phyloP scores from a whole-genome alignment of 1,140 invertebrate genomes.

The Macrotrachela quadricornifera region DNA sequence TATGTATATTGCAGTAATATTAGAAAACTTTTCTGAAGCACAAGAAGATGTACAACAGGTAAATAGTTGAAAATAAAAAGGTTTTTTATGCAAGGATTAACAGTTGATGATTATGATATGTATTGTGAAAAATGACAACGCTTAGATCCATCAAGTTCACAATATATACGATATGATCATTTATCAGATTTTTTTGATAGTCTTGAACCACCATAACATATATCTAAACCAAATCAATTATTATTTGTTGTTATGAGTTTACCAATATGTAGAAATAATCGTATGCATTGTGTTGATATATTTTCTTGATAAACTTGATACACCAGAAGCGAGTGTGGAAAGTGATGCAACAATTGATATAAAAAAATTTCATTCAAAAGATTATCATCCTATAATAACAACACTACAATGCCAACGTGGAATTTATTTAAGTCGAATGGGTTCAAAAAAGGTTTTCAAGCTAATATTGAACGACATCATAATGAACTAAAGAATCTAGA shows the following conservation, averaged over 20 bases:
- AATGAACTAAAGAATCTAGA: no score
- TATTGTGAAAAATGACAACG: conserved; percentile 98
- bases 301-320: conserved; percentile 62
- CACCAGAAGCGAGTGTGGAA: conserved; percentile 27
- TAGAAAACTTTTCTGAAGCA: conserved; percentile 92
- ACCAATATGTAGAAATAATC: conserved; percentile 82
- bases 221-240: conserved; percentile 93
- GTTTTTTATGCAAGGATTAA: conserved; percentile 37
- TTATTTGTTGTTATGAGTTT: conserved; percentile 96
- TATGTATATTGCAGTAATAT: conserved; percentile 97
- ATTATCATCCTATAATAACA: conserved; percentile 2
- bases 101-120: conserved; percentile 97
- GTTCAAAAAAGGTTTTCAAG: no score
- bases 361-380: not conserved
- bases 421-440: not conserved
- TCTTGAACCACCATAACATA: conserved; percentile 70
- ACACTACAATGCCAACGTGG: conserved; percentile 2
- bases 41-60: conserved; percentile 87
- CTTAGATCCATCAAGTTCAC: conserved; percentile 86
- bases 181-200: conserved; percentile 82
- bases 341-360: conserved; percentile 10
- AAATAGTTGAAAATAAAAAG: conserved; percentile 33
- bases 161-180: conserved; percentile 79
- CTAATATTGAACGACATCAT: no score
- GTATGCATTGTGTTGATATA: conserved; percentile 95